phyloP scores from a whole-genome alignment of 1,140 invertebrate genomes.

The Goniozus legneri region DNA sequence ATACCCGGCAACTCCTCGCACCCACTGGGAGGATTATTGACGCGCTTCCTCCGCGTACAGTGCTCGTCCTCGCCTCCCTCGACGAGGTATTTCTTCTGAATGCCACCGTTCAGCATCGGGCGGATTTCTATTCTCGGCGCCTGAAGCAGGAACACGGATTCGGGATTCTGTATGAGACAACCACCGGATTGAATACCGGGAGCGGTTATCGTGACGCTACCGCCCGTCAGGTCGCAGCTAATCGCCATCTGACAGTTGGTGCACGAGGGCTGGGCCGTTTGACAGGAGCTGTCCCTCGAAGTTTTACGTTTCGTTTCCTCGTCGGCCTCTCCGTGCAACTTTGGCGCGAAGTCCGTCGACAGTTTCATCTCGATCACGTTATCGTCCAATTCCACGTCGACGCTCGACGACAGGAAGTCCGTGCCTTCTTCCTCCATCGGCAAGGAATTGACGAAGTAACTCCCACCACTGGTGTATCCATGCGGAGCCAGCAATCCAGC shows the following conservation, averaged over 20 bases:
- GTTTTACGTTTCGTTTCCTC: not conserved
- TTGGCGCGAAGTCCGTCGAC: not conserved
- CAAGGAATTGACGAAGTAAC: conserved; percentile 35
- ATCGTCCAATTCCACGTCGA: no score
- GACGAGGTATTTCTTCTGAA: conserved; percentile 29
- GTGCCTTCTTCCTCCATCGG: no score
- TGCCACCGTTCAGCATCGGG: conserved; percentile 31
- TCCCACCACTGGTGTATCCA: conserved; percentile 24
- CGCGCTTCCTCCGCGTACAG: no score
- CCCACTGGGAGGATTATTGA: conserved; percentile 28
- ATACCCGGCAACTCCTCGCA: conserved; percentile 43
- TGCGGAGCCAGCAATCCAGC: conserved; percentile 25
- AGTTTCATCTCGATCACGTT: conserved; percentile 18
- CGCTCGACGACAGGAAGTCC: no score
- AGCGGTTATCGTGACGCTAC: conserved; percentile 38
- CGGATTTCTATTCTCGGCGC: conserved; percentile 35
- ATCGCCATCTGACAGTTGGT: conserved; percentile 29
- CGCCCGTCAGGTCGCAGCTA: conserved; percentile 33
- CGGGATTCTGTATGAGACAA: conserved; percentile 32
- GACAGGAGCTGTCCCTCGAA: not conserved
- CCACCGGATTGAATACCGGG: conserved; percentile 37
- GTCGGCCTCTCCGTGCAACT: not conserved
- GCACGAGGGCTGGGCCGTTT: not conserved
- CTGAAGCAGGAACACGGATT: conserved; percentile 27
- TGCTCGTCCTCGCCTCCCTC: conserved; percentile 11